A percentile compares a stretch with the other conserved stretches of the same genome.
These are phyloP conservation scores for Oncorhynchus clarkii DNA, from an alignment of 2,113 vertebrate genomes.

Conservation along the genomic window DNA sequence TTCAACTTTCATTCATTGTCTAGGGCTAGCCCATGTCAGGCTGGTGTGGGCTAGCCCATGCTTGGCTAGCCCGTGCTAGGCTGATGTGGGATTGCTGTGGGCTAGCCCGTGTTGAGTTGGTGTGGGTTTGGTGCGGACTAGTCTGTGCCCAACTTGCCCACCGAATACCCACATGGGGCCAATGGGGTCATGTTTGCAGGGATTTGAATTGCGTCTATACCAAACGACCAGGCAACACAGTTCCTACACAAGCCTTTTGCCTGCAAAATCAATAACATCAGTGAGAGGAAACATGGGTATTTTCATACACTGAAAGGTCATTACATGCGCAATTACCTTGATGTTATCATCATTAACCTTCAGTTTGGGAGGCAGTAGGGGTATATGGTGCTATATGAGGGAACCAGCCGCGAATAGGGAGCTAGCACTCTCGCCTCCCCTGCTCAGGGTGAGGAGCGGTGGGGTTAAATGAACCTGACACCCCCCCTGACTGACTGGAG, in stretches of 20 bases:
- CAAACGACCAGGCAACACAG: background rate
- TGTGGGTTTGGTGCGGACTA: no score
- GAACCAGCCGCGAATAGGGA: background rate
- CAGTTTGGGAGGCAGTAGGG: background rate
- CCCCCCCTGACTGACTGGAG: slow-evolving; percentile 9
- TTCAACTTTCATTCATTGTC: no score
- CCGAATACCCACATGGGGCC: no score
- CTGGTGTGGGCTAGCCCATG: no score
- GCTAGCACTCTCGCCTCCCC: background rate
- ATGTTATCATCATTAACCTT: slow-evolving; percentile 6
- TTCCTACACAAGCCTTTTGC: background rate
- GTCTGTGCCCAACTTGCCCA: no score
- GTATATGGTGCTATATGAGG: background rate
- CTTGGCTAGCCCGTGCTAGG: no score
- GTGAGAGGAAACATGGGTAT: background rate
- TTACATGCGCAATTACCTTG: slow-evolving; percentile 15
- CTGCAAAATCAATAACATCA: background rate
- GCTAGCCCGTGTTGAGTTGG: no score
- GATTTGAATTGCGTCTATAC: no score
- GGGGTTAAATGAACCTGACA: slow-evolving; percentile 13
- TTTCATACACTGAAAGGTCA: slow-evolving; percentile 8
- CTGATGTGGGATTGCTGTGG: no score
- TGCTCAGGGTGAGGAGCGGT: background rate
- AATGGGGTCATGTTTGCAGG: no score
- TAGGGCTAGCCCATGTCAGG: no score